Evolutionary conservation across 1,140 invertebrate species (phyloP).

Genomic region (Lysiphlebus fabarum): DNA sequence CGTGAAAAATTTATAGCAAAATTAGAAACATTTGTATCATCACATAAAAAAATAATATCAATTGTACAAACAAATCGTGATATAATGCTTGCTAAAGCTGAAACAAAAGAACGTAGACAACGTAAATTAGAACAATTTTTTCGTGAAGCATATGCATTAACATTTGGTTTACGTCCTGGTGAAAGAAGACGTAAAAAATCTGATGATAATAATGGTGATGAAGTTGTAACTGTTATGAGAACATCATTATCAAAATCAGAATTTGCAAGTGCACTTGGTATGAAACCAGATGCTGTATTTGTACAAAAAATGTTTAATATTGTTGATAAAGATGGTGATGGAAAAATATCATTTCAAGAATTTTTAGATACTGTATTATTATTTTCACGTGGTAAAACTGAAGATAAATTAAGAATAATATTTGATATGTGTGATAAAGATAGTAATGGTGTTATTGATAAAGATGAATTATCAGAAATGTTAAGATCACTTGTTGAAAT

Average conservation of each 20-base stretch:
- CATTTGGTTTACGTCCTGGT: slow-evolving; percentile 78
- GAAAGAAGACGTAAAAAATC: slow-evolving; percentile 65
- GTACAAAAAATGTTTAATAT: slow-evolving; percentile 99
- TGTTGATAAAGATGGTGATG: slow-evolving; percentile 94
- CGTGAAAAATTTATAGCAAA: slow-evolving; percentile 88
- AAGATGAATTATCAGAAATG: slow-evolving; percentile 92
- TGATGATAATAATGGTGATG: slow-evolving; percentile 74
- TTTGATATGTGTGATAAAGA: slow-evolving; percentile 99
- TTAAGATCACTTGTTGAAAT: slow-evolving; percentile 91
- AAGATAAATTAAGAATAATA: slow-evolving; percentile 94
- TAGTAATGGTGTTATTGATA: slow-evolving; percentile 91
- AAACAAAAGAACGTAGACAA: slow-evolving; percentile 92
- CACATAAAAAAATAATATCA: slow-evolving; percentile 78
- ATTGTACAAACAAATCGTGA: slow-evolving; percentile 65
- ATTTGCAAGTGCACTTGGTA: slow-evolving; percentile 95
- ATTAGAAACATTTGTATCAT: slow-evolving; percentile 77
- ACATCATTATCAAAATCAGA: slow-evolving; percentile 91
- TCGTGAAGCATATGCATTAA: slow-evolving; percentile 93
- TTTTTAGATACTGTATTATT: slow-evolving; percentile 94
- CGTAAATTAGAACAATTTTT: slow-evolving; percentile 97
- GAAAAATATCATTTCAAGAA: slow-evolving; percentile 93
- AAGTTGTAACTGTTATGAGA: slow-evolving; percentile 88
- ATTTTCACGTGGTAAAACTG: slow-evolving; percentile 86
- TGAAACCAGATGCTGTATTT: slow-evolving; percentile 94
- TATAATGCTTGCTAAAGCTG: slow-evolving; percentile 87